A percentile compares a stretch with the other conserved stretches of the same genome.
These are phyloP conservation scores for Mormyrus iriodes DNA, from an alignment of 2,113 vertebrate genomes.

Conservation along the genomic window DNA sequence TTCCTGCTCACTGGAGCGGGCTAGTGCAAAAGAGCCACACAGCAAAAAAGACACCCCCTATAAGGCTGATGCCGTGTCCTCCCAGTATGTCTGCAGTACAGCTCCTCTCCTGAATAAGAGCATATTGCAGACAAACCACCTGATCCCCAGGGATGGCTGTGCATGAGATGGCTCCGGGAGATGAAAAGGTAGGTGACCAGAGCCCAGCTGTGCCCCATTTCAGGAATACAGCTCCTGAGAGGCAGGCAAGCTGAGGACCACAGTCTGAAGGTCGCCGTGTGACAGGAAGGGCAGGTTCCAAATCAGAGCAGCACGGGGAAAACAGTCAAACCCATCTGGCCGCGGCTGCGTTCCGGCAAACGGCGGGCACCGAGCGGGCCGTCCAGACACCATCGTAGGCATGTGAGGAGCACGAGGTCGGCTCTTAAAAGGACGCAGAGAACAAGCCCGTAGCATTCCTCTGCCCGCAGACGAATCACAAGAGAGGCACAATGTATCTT, in stretches of 20 bases:
- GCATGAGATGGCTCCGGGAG: neutral
- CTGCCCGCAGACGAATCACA: neutral
- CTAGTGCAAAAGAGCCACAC: neutral
- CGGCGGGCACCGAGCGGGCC: neutral
- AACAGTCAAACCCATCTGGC: neutral
- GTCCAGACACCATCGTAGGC: neutral
- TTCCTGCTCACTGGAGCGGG: neutral
- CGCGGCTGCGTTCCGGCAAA: neutral
- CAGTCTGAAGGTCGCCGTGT: neutral
- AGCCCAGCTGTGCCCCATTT: conserved; percentile 50
- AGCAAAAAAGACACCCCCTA: conserved; percentile 7
- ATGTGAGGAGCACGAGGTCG: neutral
- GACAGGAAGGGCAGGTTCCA: neutral
- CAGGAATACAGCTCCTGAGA: conserved; percentile 51
- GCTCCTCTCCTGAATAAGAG: conserved; percentile 19
- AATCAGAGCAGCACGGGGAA: neutral
- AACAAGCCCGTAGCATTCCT: no score
- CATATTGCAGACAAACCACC: conserved; percentile 16
- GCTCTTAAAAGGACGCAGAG: neutral
- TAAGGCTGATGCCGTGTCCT: neutral
- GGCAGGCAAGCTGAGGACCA: conserved; percentile 35
- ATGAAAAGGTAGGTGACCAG: conserved; percentile 39
- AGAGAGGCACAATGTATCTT: neutral
- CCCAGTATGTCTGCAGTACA: conserved; percentile 12
- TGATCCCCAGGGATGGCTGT: conserved; percentile 17